These are phyloP conservation scores for Harmothoe impar DNA, from an alignment of 2,888 invertebrate genomes.

Conservation along the genomic window DNA sequence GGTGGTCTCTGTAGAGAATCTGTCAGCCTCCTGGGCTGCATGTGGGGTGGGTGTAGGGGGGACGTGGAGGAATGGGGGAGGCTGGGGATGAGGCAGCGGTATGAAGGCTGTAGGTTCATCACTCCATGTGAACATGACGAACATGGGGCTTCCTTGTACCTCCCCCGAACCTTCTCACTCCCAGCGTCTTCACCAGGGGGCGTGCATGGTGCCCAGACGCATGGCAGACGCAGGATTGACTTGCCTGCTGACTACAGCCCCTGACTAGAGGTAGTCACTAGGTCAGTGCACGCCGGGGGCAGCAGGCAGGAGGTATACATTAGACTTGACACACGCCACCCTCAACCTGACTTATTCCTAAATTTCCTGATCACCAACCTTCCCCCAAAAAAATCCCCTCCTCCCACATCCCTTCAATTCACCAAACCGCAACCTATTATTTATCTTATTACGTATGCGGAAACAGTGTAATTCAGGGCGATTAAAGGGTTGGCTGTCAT, in stretches of 20 bases:
- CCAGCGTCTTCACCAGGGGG: conserved; percentile 11
- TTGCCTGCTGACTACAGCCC: neutral
- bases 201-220: neutral
- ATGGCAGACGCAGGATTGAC: neutral
- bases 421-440: neutral
- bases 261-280: conserved; percentile 41
- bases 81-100: neutral
- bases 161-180: neutral
- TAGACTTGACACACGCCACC: neutral
- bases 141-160: conserved; percentile 47
- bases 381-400: neutral
- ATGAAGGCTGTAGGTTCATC: conserved; percentile 50
- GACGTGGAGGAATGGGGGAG: neutral
- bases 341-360: neutral
- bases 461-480: neutral
- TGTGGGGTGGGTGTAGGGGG: neutral
- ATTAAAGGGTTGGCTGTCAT: conserved; percentile 10
- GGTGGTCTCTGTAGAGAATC: neutral
- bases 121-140: conserved; percentile 45
- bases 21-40: neutral
- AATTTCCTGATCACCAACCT: neutral
- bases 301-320: too few species aligned
- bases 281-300: conserved; percentile 35
- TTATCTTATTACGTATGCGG: neutral
- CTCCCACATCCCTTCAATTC: too few species aligned